These are phyloP conservation scores for Meteorus colon DNA, from an alignment of 2,888 invertebrate species.

Conservation along the genomic window DNA sequence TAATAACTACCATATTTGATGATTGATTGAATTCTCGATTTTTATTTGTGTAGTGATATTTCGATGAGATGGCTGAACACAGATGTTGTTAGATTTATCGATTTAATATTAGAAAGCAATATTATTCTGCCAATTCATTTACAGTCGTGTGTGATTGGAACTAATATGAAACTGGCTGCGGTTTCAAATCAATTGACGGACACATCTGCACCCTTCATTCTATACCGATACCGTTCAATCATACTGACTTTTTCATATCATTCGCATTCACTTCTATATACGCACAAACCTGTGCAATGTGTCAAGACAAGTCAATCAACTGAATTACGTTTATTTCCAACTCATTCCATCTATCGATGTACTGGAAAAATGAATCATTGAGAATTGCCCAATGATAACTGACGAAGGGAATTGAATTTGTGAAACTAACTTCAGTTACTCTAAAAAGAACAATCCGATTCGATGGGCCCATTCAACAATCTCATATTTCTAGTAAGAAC, in stretches of 20 bases:
- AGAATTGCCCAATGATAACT: too few relatives aligned
- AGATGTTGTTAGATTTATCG: conserved; percentile 43
- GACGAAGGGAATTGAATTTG: too few relatives aligned
- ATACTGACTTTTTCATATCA: neutral
- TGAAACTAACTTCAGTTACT: neutral
- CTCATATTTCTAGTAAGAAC: too few relatives aligned
- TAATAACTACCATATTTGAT: neutral
- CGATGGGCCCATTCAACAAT: too few relatives aligned
- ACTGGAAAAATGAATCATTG: too few relatives aligned
- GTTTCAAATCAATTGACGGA: conserved; percentile 35
- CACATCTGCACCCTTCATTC: neutral
- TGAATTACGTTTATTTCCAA: too few relatives aligned
- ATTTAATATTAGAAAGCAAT: conserved; percentile 52
- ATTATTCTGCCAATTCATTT: conserved; percentile 36
- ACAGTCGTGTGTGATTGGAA: conserved; percentile 13
- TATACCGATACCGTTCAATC: neutral
- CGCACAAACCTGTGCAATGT: too few relatives aligned
- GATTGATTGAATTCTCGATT: conserved; percentile 20
- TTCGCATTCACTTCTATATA: too few relatives aligned
- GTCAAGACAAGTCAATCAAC: too few relatives aligned
- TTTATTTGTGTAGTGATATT: neutral
- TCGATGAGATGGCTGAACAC: conserved; percentile 5
- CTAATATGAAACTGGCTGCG: conserved; percentile 14
- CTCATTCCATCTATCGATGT: too few relatives aligned
- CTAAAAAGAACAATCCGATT: neutral